phyloP scores from a whole-genome alignment of 1,140 invertebrate species.

The Drosophila carrolli region DNA sequence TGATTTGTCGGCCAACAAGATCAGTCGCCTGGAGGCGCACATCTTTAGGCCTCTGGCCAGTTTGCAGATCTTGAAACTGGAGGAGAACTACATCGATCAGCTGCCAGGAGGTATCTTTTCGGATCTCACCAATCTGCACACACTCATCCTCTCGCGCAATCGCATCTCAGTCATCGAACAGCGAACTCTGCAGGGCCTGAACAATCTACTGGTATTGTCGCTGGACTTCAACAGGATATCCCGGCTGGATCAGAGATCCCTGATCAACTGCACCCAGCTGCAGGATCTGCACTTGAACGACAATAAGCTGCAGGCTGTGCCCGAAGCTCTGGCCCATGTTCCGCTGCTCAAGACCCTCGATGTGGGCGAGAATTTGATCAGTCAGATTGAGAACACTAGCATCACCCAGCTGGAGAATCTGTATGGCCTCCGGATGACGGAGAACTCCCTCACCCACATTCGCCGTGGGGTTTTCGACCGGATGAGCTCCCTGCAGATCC shows the following conservation, averaged over 20 bases:
- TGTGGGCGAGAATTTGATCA: conserved; percentile 95
- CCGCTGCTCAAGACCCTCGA: conserved; percentile 93
- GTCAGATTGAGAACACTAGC: conserved; percentile 92
- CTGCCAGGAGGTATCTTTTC: conserved; percentile 93
- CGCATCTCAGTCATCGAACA: conserved; percentile 91
- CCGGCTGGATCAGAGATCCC: conserved; percentile 91
- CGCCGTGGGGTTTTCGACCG: conserved; percentile 93
- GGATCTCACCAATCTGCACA: conserved; percentile 92
- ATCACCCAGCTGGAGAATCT: conserved; percentile 91
- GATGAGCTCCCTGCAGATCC: conserved; percentile 92
- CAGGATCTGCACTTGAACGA: conserved; percentile 95
- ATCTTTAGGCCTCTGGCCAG: conserved; percentile 93
- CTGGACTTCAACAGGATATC: conserved; percentile 94
- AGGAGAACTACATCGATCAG: conserved; percentile 93
- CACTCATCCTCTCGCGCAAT: conserved; percentile 94
- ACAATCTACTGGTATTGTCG: conserved; percentile 91
- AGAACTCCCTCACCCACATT: conserved; percentile 95
- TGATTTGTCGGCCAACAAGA: conserved; percentile 92
- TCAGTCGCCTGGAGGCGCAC: conserved; percentile 91
- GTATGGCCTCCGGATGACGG: conserved; percentile 93
- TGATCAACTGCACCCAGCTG: conserved; percentile 93
- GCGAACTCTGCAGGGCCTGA: conserved; percentile 91
- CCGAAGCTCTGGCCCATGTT: conserved; percentile 92
- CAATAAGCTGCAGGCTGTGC: conserved; percentile 93
- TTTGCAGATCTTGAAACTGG: conserved; percentile 92